Evolutionary conservation across 2,113 vertebrate genomes (phyloP), one percentile per base, ranked within the genome.

Genomic region (Perccottus glenii): DNA sequence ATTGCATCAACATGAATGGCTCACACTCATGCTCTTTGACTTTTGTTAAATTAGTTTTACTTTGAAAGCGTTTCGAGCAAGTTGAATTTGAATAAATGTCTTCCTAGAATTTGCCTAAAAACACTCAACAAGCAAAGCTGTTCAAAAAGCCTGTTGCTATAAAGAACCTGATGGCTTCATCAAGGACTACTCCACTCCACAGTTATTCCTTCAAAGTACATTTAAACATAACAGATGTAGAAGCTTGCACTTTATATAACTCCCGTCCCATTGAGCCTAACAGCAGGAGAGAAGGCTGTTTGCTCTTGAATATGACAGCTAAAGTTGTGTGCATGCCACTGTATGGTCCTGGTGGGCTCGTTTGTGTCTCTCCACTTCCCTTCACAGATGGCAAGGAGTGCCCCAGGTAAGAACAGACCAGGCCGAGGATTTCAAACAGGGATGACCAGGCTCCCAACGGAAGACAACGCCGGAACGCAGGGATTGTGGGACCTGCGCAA

Each of bases 401-500:
- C 88, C 89, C 85, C 83, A 82, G 81, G 81, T 88, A 87, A 85
- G 73, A 53, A 61, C 70, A 78, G 77, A 78, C 76, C 69, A 76
- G 85, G 69, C 77, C 78, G 67, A 81, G 73, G 67, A 83, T 84
- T 81, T 78, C 80, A 86, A 84, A 81, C 80, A 79, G 73, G 84
- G 78, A 89, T 89, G 91, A 88, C 89, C 90, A 85, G 72, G 73
- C 68, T 90, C 91, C 89, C 83, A 16, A 67, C 63, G 81, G 86
- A 88, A 86, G 86, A 80, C 69, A 78, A 66, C 56, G 64, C 61
- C 77, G 82, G 83, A 89, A 86, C 78, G 76, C 52, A 71, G 81
- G 83, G 82, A 84, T 79, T 81, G 69, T 82, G 86, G 85, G 88
- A 85, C 84, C 77, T 76, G 70, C 16, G 79, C 73, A 86, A 92